These are phyloP conservation scores for Trichopoda pennipes DNA, from an alignment of 2,888 invertebrate genomes.

Conservation along the genomic window DNA sequence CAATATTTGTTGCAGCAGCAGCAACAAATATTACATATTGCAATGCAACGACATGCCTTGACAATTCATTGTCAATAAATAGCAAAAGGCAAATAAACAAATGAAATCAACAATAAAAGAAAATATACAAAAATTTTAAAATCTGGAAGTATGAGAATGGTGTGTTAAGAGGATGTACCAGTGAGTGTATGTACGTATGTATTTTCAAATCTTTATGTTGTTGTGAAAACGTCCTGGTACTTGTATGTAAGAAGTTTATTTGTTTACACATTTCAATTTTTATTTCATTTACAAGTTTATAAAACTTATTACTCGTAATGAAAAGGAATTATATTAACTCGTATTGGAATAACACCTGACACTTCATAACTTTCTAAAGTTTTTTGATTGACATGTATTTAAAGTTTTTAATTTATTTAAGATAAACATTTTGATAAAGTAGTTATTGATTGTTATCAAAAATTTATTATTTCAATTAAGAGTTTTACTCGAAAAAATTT, in stretches of 20 bases:
- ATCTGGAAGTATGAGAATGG: constrained; percentile 28
- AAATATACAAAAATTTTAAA: constrained; percentile 5
- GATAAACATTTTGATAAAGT: constrained; percentile 5
- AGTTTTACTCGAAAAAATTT: too few relatives aligned
- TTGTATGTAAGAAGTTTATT: constrained; percentile 47
- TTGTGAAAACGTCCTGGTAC: constrained; percentile 61
- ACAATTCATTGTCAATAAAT: constrained; percentile 67
- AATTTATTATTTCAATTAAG: neutral
- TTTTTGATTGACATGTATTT: neutral
- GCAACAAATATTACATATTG: constrained; percentile 38
- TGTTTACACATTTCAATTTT: constrained; percentile 60
- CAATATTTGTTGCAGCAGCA: neutral
- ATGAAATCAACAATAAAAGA: constrained; percentile 22
- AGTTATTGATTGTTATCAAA: constrained; percentile 21
- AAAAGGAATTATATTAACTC: neutral
- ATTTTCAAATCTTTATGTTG: constrained; percentile 16
- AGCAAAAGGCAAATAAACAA: constrained; percentile 49
- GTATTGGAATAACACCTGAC: constrained; percentile 4
- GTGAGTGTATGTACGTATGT: constrained; percentile 5
- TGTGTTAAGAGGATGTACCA: neutral
- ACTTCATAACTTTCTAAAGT: constrained; percentile 19
- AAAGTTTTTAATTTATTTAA: neutral
- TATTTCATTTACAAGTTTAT: constrained; percentile 33
- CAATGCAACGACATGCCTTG: constrained; percentile 59
- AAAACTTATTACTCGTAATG: constrained; percentile 33